Conservation (phyloP, 2,888 invertebrate genomes). For the Erannis defoliaria region DNA sequence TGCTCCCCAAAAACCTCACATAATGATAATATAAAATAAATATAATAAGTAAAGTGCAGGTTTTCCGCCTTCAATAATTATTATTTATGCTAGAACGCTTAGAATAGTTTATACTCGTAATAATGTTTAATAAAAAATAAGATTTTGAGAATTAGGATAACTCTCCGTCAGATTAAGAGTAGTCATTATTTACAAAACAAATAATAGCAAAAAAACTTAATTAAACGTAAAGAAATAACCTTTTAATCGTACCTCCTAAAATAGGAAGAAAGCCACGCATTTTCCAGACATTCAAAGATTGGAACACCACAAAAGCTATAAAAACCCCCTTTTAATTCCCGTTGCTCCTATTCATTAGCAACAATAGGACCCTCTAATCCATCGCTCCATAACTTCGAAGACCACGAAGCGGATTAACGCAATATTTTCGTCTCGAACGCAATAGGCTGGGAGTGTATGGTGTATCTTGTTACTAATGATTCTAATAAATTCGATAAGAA, state of each 20-base stretch:
- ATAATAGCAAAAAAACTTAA: too few species aligned
- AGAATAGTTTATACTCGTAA: too few species aligned
- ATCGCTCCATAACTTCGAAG: constrained; percentile 40
- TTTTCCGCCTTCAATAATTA: too few species aligned
- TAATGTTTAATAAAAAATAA: too few species aligned
- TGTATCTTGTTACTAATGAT: constrained; percentile 5
- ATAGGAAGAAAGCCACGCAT: constrained; percentile 18
- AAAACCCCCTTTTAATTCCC: constrained; percentile 33
- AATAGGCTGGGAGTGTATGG: constrained; percentile 1
- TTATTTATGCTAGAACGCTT: too few species aligned
- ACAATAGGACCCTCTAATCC: constrained; percentile 43
- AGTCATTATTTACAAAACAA: too few species aligned
- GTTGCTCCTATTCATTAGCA: constrained; percentile 37
- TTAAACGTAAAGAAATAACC: neutral
- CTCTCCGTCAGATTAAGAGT: too few species aligned
- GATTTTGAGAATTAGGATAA: too few species aligned
- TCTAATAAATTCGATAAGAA: too few species aligned
- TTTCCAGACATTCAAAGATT: constrained; percentile 17
- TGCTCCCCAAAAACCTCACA: too few species aligned
- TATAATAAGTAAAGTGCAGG: too few species aligned
- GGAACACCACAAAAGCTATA: constrained; percentile 30
- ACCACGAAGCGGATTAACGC: constrained; percentile 38
- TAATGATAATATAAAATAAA: too few species aligned
- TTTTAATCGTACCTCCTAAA: neutral
- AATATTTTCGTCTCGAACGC: constrained; percentile 35